phyloP scores from a whole-genome alignment of 2,888 invertebrate genomes.

The Helicoverpa assulta region DNA sequence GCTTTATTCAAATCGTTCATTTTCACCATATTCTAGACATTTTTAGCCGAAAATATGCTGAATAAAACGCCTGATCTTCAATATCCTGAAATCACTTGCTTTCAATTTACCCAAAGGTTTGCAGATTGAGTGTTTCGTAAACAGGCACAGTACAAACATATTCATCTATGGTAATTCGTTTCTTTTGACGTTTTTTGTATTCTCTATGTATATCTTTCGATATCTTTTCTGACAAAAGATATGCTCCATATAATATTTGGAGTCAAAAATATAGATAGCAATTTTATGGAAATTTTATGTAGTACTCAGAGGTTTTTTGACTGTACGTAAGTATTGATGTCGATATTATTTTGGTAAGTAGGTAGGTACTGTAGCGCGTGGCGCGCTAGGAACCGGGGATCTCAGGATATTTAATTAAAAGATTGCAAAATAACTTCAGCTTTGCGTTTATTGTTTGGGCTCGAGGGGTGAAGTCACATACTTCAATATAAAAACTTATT shows the following conservation, averaged over 20 bases:
- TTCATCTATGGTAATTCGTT: slow-evolving; percentile 34
- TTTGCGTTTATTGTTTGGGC: too few relatives aligned
- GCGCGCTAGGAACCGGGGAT: too few relatives aligned
- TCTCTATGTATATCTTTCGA: not conserved
- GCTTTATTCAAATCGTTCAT: not conserved
- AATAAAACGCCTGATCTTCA: not conserved
- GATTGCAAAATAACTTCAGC: too few relatives aligned
- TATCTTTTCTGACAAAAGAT: not conserved
- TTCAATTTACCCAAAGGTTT: not conserved
- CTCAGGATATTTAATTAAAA: too few relatives aligned
- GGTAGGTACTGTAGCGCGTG: too few relatives aligned
- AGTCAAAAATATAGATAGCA: not conserved
- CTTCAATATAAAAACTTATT: too few relatives aligned
- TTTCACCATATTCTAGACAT: not conserved
- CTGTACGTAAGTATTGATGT: not conserved
- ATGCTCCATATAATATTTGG: not conserved
- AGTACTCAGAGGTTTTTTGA: not conserved
- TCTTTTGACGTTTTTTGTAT: slow-evolving; percentile 23
- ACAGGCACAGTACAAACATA: slow-evolving; percentile 25
- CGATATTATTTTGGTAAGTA: too few relatives aligned
- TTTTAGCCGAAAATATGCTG: slow-evolving; percentile 11
- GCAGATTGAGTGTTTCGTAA: slow-evolving; percentile 5
- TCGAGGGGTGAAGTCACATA: too few relatives aligned
- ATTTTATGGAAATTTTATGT: too few relatives aligned
- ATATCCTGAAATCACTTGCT: slow-evolving; percentile 17